Percentiles rank a stretch among this genome's conserved stretches.
Conservation (phyloP, 2,888 invertebrate species). For the Chrysolina americana region DNA sequence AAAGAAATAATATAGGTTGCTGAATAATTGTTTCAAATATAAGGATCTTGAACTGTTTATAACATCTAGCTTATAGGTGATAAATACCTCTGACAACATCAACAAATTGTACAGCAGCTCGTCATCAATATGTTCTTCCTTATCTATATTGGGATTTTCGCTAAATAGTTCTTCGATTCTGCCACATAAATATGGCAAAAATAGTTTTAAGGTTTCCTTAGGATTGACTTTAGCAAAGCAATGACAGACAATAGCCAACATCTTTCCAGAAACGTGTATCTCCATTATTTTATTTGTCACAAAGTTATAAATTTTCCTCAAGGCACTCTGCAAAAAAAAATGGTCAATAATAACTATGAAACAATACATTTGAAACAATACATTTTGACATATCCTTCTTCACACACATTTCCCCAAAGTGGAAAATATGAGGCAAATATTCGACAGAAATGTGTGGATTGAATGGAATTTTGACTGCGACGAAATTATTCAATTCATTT, state of each 20-base stretch:
- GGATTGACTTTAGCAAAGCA: conserved; percentile 79
- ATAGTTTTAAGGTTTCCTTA: conserved; percentile 78
- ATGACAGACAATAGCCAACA: conserved; percentile 82
- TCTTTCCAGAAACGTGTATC: conserved; percentile 85
- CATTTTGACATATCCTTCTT: too few species aligned
- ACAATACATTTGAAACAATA: too few species aligned
- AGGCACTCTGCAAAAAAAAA: conserved; percentile 71
- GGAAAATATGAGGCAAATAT: too few species aligned
- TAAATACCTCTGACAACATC: conserved; percentile 76
- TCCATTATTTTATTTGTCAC: conserved; percentile 85
- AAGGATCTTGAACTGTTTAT: too few species aligned
- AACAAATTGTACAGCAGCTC: conserved; percentile 85
- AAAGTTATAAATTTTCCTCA: conserved; percentile 83
- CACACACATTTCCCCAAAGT: too few species aligned
- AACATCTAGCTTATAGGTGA: too few species aligned
- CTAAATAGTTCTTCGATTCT: conserved; percentile 75
- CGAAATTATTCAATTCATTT: too few species aligned
- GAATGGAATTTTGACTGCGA: too few species aligned
- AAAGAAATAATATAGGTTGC: too few species aligned
- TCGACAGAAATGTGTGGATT: too few species aligned
- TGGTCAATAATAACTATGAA: background rate
- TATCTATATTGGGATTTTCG: conserved; percentile 78
- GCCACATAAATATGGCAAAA: conserved; percentile 82
- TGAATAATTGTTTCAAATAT: too few species aligned
- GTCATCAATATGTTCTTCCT: conserved; percentile 84